Evolutionary conservation across 2,113 vertebrate genomes (phyloP), one percentile per base, ranked within the genome.

Genomic region (Paralichthys olivaceus): DNA sequence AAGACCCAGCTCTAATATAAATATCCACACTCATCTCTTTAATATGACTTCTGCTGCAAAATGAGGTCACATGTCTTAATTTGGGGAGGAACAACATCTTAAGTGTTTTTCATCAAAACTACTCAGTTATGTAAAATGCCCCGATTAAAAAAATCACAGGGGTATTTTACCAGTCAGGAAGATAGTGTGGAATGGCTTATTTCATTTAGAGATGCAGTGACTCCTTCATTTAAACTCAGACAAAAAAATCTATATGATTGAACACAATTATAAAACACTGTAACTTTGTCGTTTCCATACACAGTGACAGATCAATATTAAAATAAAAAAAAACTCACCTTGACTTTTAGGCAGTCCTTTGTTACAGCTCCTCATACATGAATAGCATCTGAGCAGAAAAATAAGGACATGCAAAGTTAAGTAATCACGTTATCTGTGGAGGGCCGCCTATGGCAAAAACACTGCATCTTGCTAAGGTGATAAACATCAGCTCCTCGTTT

Each of bases 341-440:
- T 40, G 2, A 40, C 12, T 13, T 67, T 68, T 1, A 58, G 15
- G 14, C 22, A 19, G 54, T 23, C 7, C 20, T 56, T 69, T 71
- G 59, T 74, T 64, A 47, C 14, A 54, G 1, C 70, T 71, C 26
- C 49, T 55, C 64, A 25, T 17, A 68, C 15, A 58, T 71, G 34
- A 40, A 47, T n/a, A 57, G 64, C 12, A 68, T 72, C 70, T 74
- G 5, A 71, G 74, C 23, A 47, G 26, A n/a, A 61, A 79, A 84
- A 72, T 68, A 72, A 62, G 53, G 22, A 62, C 51, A 69, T 3
- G 68, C 45, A 32, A 57, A 75, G 22, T 77, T 56, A 84, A 72
- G 23, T 78, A 81, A 81, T 87, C 63, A 74, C 58, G 23, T 84
- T 88, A 87, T 81, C 74, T 77, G 61, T 59, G 34, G 54, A 78